These are phyloP conservation scores for Turdus rufiventris DNA, from an alignment of 2,113 vertebrate species.

Conservation along the genomic window DNA sequence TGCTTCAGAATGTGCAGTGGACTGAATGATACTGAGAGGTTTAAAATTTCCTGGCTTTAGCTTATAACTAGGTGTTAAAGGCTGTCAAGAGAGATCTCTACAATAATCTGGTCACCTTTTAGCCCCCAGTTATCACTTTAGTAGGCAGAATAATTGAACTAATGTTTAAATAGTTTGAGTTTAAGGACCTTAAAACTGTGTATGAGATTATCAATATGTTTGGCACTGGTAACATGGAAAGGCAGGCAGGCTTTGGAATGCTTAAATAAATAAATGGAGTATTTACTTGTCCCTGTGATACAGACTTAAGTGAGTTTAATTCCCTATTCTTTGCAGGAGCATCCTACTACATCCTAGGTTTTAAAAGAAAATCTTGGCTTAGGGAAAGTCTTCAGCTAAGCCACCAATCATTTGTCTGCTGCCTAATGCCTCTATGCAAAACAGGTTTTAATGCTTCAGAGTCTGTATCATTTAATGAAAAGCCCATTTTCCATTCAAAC, in stretches of 20 bases:
- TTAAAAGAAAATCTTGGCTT: neutral
- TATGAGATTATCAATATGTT: neutral
- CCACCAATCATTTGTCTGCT: neutral
- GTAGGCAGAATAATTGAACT: neutral
- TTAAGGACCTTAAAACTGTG: neutral
- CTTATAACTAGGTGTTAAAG: neutral
- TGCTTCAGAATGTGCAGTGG: neutral
- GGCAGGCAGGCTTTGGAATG: neutral
- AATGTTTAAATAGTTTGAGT: neutral
- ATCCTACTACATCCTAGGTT: neutral
- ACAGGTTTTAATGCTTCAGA: neutral
- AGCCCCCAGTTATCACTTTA: neutral
- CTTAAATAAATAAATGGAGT: neutral
- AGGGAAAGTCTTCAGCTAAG: neutral
- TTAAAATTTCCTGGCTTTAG: neutral
- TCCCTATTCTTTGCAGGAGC: neutral
- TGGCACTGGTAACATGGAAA: neutral
- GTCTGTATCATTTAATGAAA: neutral
- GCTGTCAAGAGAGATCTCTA: neutral
- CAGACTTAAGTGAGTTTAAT: neutral
- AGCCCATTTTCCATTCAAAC: neutral
- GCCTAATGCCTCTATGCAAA: neutral
- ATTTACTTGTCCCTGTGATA: neutral
- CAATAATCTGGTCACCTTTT: constrained; percentile 4
- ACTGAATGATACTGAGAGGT: neutral